Percentiles rank a stretch among this genome's conserved stretches.
Evolutionary conservation across 2,888 invertebrate genomes (phyloP).

Genomic region (Venusia cambrica): DNA sequence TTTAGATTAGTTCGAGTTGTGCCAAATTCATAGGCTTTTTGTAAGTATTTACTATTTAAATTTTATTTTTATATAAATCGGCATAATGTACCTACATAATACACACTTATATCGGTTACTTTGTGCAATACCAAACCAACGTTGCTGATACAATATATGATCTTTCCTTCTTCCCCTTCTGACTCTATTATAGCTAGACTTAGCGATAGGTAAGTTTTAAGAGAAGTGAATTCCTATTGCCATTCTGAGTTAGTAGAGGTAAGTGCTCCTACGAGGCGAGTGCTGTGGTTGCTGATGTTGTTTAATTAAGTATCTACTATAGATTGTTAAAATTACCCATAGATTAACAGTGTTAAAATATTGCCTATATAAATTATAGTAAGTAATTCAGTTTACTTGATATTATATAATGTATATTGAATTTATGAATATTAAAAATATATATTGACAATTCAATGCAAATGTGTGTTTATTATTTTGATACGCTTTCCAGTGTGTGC

Average conservation of each 20-base stretch:
- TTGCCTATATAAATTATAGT: slow-evolving; percentile 81
- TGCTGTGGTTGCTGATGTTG: slow-evolving; percentile 51
- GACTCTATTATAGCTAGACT: slow-evolving; percentile 40
- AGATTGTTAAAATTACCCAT: slow-evolving; percentile 80
- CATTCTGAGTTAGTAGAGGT: slow-evolving; percentile 70
- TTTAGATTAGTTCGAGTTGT: slow-evolving; percentile 55
- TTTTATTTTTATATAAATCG: slow-evolving; percentile 58
- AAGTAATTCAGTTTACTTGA: slow-evolving; percentile 80
- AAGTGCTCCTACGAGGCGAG: slow-evolving; percentile 31
- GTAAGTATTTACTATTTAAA: slow-evolving; percentile 42
- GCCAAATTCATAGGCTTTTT: slow-evolving; percentile 64
- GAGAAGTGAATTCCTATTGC: slow-evolving; percentile 77
- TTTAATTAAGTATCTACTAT: slow-evolving; percentile 69
- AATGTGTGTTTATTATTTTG: slow-evolving; percentile 27
- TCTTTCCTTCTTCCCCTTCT: slow-evolving; percentile 53
- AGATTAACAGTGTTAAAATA: slow-evolving; percentile 81
- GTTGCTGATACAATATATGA: slow-evolving; percentile 61
- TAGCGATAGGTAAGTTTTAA: slow-evolving; percentile 46
- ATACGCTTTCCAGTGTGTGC: slow-evolving; percentile 4
- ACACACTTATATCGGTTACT: slow-evolving; percentile 51
- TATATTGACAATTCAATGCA: slow-evolving; percentile 78
- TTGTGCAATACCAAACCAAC: slow-evolving; percentile 55
- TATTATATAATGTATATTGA: slow-evolving; percentile 81
- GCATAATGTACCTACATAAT: slow-evolving; percentile 62
- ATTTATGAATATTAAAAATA: slow-evolving; percentile 81